Conservation (phyloP, 2,888 invertebrate species). For the Andrena dorsata region DNA sequence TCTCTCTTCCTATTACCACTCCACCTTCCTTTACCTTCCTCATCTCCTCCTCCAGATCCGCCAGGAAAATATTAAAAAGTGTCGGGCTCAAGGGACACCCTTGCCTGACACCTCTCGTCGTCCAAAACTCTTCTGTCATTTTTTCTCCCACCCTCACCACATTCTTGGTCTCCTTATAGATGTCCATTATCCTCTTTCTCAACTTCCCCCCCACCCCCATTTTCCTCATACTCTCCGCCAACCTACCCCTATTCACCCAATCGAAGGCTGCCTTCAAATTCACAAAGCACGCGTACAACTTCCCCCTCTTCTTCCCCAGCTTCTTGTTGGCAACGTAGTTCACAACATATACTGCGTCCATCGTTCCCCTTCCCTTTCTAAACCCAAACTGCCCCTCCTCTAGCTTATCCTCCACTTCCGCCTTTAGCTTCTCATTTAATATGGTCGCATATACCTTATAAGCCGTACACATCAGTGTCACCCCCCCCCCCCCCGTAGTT, state of each 20-base stretch:
- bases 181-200: not conserved
- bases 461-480: not conserved
- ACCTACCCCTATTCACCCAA: not conserved
- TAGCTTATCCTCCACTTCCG: not conserved
- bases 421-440: not conserved
- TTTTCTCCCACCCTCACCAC: not conserved
- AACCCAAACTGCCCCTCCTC: slow-evolving; percentile 27
- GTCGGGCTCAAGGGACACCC: slow-evolving; percentile 11
- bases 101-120: slow-evolving; percentile 9
- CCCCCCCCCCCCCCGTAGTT: slow-evolving; percentile 10
- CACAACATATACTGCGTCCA: slow-evolving; percentile 1
- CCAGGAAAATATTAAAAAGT: not conserved
- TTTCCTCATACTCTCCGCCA: not conserved
- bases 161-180: no score
- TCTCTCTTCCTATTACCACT: not conserved
- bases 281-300: slow-evolving; percentile 1
- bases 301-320: slow-evolving; percentile 11
- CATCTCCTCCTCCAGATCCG: slow-evolving; percentile 3
- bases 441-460: not conserved
- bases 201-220: not conserved
- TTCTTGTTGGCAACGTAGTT: slow-evolving; percentile 12
- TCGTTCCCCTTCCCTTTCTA: slow-evolving; percentile 14
- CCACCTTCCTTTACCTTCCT: slow-evolving; percentile 4
- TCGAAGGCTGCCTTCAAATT: not conserved
- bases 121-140: slow-evolving; percentile 10